Conservation (phyloP, 2,113 vertebrate genomes). For the Athene cunicularia region DNA sequence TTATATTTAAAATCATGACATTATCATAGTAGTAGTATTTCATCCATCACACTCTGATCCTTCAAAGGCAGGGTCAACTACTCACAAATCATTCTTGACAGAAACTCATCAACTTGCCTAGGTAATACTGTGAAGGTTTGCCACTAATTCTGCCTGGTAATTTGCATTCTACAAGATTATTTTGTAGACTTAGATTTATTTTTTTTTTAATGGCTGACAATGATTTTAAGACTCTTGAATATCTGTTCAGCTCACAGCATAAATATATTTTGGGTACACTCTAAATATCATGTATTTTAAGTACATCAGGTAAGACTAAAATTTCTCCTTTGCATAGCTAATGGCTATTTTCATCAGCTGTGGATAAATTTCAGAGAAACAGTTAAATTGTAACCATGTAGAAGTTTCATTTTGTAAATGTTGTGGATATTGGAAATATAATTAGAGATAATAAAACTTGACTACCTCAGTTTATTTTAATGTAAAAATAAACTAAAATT, state of each 20-base stretch:
- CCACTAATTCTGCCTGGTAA: neutral
- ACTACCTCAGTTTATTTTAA: neutral
- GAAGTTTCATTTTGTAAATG: neutral
- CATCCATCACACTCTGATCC: neutral
- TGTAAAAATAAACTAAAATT: neutral
- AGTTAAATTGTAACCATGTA: neutral
- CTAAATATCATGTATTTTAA: neutral
- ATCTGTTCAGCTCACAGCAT: neutral
- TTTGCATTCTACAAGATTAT: neutral
- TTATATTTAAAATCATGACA: neutral
- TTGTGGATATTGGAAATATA: neutral
- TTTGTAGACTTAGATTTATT: neutral
- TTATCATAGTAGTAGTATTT: neutral
- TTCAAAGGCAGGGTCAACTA: neutral
- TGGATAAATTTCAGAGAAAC: neutral
- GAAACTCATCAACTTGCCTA: neutral
- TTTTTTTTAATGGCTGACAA: neutral
- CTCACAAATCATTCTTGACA: neutral
- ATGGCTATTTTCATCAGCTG: neutral
- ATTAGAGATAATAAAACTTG: neutral
- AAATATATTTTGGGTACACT: neutral
- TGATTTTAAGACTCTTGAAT: neutral
- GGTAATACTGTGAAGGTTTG: neutral
- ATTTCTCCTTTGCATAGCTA: neutral
- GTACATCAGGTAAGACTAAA: neutral